Evolutionary conservation across 1,140 invertebrate genomes (phyloP).

Genomic region (Parasteatoda tepidariorum): DNA sequence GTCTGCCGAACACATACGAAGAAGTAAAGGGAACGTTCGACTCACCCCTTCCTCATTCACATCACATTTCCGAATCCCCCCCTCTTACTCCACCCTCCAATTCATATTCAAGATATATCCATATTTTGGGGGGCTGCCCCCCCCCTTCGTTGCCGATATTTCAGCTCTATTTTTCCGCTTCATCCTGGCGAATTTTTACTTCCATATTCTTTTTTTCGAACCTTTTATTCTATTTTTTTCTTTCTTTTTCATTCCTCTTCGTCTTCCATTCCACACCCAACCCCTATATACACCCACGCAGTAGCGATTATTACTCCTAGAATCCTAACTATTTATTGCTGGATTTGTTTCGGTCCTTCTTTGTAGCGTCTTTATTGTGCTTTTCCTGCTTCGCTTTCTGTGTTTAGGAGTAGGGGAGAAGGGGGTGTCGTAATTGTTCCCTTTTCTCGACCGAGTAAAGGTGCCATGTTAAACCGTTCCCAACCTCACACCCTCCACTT

Average conservation of each 20-base stretch:
- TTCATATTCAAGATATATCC: constrained; percentile 24
- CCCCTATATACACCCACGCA: not conserved
- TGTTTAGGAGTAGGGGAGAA: too few relatives aligned
- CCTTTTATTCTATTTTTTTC: not conserved
- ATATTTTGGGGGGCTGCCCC: constrained; percentile 42
- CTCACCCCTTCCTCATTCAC: constrained; percentile 36
- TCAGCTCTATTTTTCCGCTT: constrained; percentile 29
- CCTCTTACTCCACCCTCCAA: not conserved
- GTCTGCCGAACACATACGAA: constrained; percentile 40
- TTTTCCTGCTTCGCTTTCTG: constrained; percentile 2
- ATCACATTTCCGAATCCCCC: constrained; percentile 50
- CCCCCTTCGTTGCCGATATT: not conserved
- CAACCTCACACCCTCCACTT: too few relatives aligned
- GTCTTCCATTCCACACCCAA: not conserved
- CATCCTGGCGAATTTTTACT: constrained; percentile 17
- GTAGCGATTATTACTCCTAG: constrained; percentile 23
- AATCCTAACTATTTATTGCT: constrained; percentile 51
- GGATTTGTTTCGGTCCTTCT: constrained; percentile 46
- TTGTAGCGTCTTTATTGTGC: constrained; percentile 21
- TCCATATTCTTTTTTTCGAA: not conserved
- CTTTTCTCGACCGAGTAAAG: not conserved
- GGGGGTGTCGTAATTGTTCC: not conserved
- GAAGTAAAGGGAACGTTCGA: constrained; percentile 4
- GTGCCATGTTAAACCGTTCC: too few relatives aligned
- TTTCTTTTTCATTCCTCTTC: not conserved